These are phyloP conservation scores for Clarias gariepinus DNA, from an alignment of 2,113 vertebrate genomes.

Conservation along the genomic window DNA sequence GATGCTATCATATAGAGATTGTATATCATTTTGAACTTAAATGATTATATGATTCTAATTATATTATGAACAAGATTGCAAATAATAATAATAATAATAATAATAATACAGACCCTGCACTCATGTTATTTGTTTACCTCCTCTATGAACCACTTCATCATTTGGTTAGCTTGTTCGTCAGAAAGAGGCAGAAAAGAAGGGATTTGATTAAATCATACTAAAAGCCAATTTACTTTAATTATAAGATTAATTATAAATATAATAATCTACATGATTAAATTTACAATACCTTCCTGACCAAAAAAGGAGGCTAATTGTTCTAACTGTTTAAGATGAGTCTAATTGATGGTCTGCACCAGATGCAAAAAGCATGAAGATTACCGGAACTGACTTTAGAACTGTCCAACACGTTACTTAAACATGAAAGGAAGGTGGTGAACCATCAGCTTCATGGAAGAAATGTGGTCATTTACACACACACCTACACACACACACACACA, in stretches of 20 bases:
- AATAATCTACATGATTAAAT: no score
- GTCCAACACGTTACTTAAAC: no score
- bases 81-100: conserved; percentile 2
- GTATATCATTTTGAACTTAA: background rate
- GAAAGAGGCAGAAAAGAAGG: background rate
- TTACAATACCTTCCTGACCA: conserved; percentile 14
- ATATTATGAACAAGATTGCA: background rate
- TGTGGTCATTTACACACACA: no score
- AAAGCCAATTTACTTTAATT: conserved; percentile 48
- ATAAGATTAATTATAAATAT: conserved; percentile 6
- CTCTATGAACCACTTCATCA: background rate
- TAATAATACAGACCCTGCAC: background rate
- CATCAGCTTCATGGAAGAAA: no score
- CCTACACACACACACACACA: no score
- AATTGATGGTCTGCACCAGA: background rate
- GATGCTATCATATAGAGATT: background rate
- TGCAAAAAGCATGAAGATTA: background rate
- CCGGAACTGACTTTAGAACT: no score
- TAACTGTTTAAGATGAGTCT: no score
- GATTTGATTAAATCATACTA: conserved; percentile 40
- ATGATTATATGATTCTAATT: background rate
- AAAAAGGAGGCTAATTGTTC: background rate
- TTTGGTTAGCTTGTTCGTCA: background rate
- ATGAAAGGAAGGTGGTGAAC: no score
- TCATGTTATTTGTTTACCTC: background rate